Evolutionary conservation across 2,797 vertebrate species (phyloP).

Genomic region (Macrochelys suwanniensis): DNA sequence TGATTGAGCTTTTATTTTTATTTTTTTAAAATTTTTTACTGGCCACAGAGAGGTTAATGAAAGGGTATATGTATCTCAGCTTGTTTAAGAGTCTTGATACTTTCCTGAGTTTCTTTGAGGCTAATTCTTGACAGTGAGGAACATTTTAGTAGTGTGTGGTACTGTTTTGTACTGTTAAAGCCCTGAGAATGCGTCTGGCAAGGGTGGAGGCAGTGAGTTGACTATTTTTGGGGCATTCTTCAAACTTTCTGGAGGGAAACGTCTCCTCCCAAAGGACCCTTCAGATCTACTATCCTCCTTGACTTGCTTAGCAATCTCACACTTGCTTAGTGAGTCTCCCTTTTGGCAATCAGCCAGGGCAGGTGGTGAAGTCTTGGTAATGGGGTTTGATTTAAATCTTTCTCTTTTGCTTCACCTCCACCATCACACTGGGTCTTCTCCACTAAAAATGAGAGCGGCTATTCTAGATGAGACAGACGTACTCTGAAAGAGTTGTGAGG

Average conservation of each 20-base stretch:
- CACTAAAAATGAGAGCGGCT: not conserved
- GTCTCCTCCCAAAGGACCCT: not conserved
- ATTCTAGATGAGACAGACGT: not conserved
- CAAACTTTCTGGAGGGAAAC: constrained; percentile 1
- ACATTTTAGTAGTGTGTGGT: not conserved
- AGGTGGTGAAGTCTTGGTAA: constrained; percentile 40
- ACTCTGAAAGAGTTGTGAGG: not conserved
- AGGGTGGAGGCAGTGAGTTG: constrained; percentile 41
- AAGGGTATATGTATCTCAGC: fast-evolving
- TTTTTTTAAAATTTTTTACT: not conserved
- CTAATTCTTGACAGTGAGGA: not conserved
- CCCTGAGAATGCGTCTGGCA: not conserved
- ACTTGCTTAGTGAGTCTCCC: not conserved
- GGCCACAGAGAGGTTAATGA: not conserved
- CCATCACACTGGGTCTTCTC: constrained; percentile 53
- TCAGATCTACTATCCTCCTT: not conserved
- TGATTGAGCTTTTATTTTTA: not conserved
- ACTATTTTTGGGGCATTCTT: constrained; percentile 50
- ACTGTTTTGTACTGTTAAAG: not conserved
- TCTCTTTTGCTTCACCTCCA: constrained; percentile 62
- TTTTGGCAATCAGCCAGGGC: not conserved
- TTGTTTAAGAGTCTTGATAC: not conserved
- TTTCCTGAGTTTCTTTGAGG: not conserved
- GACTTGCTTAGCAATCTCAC: not conserved
- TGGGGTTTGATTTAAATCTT: constrained; percentile 66